These are phyloP conservation scores for Festucalex cinctus DNA, from an alignment of 2,113 vertebrate species.

Conservation along the genomic window DNA sequence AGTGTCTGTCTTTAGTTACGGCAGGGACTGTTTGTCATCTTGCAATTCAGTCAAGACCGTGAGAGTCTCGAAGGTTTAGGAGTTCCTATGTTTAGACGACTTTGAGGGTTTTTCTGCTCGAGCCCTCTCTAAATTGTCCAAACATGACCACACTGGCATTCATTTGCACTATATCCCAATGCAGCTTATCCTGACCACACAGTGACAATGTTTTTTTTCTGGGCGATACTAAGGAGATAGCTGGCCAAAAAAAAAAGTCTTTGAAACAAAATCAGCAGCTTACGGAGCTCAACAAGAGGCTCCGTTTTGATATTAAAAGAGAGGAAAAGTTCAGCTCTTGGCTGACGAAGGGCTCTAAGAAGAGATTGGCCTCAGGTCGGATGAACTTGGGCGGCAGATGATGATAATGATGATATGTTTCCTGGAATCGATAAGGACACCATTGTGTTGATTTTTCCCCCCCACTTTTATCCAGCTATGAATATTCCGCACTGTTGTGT, in stretches of 20 bases:
- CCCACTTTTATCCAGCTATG: not conserved
- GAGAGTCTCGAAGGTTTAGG: constrained; percentile 54
- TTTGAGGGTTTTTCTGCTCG: constrained; percentile 60
- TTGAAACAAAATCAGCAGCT: constrained; percentile 65
- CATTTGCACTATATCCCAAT: constrained; percentile 60
- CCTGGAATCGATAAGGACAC: constrained; percentile 24
- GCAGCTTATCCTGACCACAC: constrained; percentile 68
- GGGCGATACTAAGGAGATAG: constrained; percentile 59
- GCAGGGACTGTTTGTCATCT: constrained; percentile 28
- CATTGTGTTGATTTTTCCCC: constrained; percentile 32
- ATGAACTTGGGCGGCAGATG: constrained; percentile 28
- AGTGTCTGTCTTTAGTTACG: constrained; percentile 24
- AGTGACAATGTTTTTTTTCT: constrained; percentile 72
- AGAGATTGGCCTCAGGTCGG: constrained; percentile 33
- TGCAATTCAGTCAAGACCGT: constrained; percentile 38
- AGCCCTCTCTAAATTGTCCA: constrained; percentile 67
- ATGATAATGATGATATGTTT: constrained; percentile 8
- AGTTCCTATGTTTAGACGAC: constrained; percentile 61
- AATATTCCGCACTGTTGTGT: not conserved
- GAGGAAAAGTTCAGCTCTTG: constrained; percentile 49
- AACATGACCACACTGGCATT: constrained; percentile 72
- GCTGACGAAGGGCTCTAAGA: constrained; percentile 31
- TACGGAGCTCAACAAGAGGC: constrained; percentile 49
- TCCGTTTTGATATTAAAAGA: constrained; percentile 61
- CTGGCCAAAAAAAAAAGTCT: constrained; percentile 51